Evolutionary conservation across 2,113 vertebrate genomes (phyloP).

Genomic region (Zingel zingel): DNA sequence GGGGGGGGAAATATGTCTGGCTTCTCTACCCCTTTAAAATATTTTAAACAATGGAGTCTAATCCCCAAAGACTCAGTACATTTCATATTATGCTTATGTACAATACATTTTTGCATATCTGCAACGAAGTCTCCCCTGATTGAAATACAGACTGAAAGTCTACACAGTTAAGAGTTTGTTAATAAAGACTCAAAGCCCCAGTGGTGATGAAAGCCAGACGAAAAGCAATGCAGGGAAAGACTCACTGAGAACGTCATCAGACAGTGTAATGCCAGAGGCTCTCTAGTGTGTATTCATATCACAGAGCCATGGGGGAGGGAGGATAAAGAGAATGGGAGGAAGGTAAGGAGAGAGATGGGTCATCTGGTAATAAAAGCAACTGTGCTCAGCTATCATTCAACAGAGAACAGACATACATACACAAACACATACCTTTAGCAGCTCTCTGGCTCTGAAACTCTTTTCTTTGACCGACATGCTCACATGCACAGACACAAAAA

Average conservation of each 20-base stretch:
- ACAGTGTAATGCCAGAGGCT: constrained; percentile 31
- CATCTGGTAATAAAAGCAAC: constrained; percentile 41
- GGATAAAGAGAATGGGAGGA: constrained; percentile 18
- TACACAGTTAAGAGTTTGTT: background rate
- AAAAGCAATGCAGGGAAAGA: constrained; percentile 32
- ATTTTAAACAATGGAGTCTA: no score
- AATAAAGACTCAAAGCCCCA: constrained; percentile 11
- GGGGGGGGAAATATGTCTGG: no score
- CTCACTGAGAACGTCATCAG: background rate
- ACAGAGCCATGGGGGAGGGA: constrained; percentile 1
- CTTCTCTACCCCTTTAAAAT: no score
- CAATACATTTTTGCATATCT: no score
- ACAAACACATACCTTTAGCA: constrained; percentile 1
- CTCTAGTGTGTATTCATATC: constrained; percentile 46
- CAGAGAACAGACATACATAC: constrained; percentile 10
- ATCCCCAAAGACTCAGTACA: no score
- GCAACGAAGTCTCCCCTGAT: no score
- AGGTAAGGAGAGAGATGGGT: constrained; percentile 14
- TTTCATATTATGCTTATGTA: no score
- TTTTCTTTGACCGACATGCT: background rate
- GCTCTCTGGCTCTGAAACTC: background rate
- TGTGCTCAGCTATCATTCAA: constrained; percentile 35
- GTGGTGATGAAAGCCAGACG: constrained; percentile 28
- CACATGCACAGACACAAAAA: constrained; percentile 23
- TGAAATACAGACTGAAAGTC: background rate